Base-by-base conservation (phyloP, 2,888 invertebrate genomes). In the Baronia brevicornis region DNA sequence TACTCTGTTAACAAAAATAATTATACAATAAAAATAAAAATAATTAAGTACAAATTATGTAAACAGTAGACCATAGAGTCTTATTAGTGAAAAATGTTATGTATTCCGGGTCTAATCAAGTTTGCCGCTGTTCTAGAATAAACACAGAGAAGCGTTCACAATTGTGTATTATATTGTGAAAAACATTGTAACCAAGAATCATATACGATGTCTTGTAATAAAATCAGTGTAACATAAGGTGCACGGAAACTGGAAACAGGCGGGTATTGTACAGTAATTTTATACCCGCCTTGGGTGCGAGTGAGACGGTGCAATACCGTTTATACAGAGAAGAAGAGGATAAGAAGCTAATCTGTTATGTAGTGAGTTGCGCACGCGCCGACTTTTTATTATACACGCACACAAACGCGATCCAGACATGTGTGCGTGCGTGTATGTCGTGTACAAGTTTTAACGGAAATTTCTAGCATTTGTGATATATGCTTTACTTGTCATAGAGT, bases 381-480 rank as follows among this genome's bases (percentile, higher is more conserved):
- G 46, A 14, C 52, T 65, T 67, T 67, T 67, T 63, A 59, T 58
- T 56, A 36, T 53, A 57, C 61, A 3, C 63, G 59, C 58, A 63
- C 65, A 54, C 24, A 38, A 53, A 57, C 58, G 2, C 60, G 57
- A 58, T 58, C 63, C 48, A 19, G 39, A 28, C 18, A 13, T 29
- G 18, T 34, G 30, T 39, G 36, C 44, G 38, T 33, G 42, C 14
- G 22, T 11, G 31, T 38, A 41, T 51, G 48, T 36, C 39, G 36
- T 46, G n/a, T n/a, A n/a, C n/a, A 41, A 47, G 38, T 45, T 48
- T 58, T 63, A 70, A 69, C 70, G 72, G 78, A 75, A 72, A 67
- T 67, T 71, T 75, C 73, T 73, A 68, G 66, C 49, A 47, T 49
- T 37, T 48, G 42, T 58, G 64, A 69, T 63, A 55, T 51, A 65